Percentiles rank a stretch among this genome's conserved stretches.
Evolutionary conservation across 2,797 vertebrate species (phyloP).

Genomic region (Danio aesculapii): DNA sequence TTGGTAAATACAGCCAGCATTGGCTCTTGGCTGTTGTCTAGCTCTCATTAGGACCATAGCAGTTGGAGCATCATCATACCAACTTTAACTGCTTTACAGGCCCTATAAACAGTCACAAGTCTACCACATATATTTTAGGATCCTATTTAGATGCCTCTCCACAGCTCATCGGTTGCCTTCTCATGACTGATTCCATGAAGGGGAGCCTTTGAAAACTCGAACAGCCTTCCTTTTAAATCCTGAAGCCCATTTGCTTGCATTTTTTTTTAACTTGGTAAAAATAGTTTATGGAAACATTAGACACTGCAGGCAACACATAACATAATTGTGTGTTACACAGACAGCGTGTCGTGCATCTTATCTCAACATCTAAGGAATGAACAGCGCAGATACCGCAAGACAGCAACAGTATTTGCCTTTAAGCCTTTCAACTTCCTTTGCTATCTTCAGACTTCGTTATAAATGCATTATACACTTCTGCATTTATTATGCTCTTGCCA

Average conservation of each 20-base stretch:
- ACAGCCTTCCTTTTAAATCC: conserved; percentile 13
- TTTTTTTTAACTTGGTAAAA: conserved; percentile 35
- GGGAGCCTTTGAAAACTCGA: conserved; percentile 17
- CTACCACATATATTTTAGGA: conserved; percentile 23
- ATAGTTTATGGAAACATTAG: conserved; percentile 28
- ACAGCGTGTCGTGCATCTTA: neutral
- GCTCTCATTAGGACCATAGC: conserved; percentile 28
- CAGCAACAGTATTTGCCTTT: conserved; percentile 16
- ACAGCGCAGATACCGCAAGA: neutral
- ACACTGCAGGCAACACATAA: conserved; percentile 31
- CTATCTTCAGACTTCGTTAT: conserved; percentile 17
- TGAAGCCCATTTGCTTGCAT: conserved; percentile 29
- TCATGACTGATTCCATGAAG: conserved; percentile 19
- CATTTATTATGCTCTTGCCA: conserved; percentile 31
- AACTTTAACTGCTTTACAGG: conserved; percentile 42
- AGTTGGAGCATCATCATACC: conserved; percentile 47
- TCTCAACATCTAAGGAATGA: conserved; percentile 27
- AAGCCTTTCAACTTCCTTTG: conserved; percentile 28
- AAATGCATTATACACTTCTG: conserved; percentile 30
- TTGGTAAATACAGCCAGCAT: conserved; percentile 10
- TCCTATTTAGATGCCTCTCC: conserved; percentile 4
- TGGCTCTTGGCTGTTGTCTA: conserved; percentile 11
- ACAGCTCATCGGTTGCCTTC: conserved; percentile 18
- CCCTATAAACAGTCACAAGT: conserved; percentile 47
- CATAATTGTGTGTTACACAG: conserved; percentile 21